These are phyloP conservation scores for Emberiza fucata DNA, from an alignment of 2,113 vertebrate species.

Conservation along the genomic window DNA sequence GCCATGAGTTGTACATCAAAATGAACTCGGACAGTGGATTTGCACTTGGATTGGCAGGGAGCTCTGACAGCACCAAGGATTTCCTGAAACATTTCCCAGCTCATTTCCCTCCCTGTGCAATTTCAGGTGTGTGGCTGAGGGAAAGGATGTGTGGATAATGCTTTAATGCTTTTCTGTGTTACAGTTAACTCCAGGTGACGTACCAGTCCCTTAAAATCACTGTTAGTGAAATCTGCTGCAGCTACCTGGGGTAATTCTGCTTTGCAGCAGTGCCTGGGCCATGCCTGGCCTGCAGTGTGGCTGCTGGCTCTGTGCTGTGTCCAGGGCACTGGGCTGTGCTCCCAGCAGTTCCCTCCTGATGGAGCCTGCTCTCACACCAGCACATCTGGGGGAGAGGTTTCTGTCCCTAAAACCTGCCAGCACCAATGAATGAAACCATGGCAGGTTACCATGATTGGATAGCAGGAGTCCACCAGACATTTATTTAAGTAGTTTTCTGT, in stretches of 20 bases:
- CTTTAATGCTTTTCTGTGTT: background rate
- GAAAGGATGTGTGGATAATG: background rate
- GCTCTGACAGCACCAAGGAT: background rate
- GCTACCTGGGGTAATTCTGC: background rate
- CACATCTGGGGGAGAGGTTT: background rate
- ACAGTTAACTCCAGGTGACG: background rate
- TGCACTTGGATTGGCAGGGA: background rate
- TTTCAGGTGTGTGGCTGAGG: background rate
- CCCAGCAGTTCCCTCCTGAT: background rate
- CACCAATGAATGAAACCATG: background rate
- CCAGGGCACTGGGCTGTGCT: background rate
- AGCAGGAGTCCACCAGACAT: background rate
- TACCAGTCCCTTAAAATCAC: background rate
- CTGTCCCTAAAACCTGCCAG: background rate
- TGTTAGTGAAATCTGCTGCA: background rate
- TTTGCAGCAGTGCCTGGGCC: background rate
- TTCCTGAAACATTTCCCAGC: background rate
- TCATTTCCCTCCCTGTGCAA: background rate
- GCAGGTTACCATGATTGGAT: accelerated
- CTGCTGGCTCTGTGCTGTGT: accelerated
- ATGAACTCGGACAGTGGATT: background rate
- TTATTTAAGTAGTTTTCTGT: background rate
- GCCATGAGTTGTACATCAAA: background rate
- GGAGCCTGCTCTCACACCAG: background rate
- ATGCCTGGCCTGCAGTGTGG: background rate